Evolutionary conservation across 2,797 vertebrate genomes (phyloP), one percentile per base, ranked within the genome.

Genomic region (Cynopterus sphinx): DNA sequence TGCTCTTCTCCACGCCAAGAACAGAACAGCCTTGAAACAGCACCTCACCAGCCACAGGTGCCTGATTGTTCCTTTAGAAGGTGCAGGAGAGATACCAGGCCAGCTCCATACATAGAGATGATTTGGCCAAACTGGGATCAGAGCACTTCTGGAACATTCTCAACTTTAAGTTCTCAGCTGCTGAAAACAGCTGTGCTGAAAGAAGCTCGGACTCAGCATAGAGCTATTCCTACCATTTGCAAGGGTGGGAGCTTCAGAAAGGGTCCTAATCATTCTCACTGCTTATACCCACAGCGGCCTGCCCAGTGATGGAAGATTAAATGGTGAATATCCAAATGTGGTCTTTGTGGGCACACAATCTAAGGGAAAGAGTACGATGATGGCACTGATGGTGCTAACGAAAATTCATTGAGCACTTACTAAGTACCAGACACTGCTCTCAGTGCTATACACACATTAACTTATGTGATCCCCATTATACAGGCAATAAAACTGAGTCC

Each of bases 111-210:
- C 39, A 10, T 0, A 39, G 36, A 73, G 51, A 43, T 5, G 21
- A 87, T 68, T 55, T 9, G 9, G 43, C 63, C 88, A 91, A 90
- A 70, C 24, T 10, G 19, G 71, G 59, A 17, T 81, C 39, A 17
- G 33, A 81, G 55, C 65, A 57, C 74, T 78, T 91, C 90, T 88
- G 92, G 81, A 96, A 92, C 78, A 83, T 86, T 86, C 96, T 84
- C 43, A 87, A 70, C 55, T 57, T 67, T 75, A 70, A 55, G 89
- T 79, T 67, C 93, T 96, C 95, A 96, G 95, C 96, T 97, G 92
- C 94, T 93, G n/a, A 39, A 57, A 61, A 91, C 95, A 96, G 96
- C 94, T 97, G 95, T 73, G 43, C 28, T 84, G 46, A 31, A 83
- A 70, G 67, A 89, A 41, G 73, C 78, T 77, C 36, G 28, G 55